Percentiles rank a stretch among this genome's conserved stretches.
Evolutionary conservation across 2,797 vertebrate genomes (phyloP).

Genomic region (Enteromius thamalakanensis): DNA sequence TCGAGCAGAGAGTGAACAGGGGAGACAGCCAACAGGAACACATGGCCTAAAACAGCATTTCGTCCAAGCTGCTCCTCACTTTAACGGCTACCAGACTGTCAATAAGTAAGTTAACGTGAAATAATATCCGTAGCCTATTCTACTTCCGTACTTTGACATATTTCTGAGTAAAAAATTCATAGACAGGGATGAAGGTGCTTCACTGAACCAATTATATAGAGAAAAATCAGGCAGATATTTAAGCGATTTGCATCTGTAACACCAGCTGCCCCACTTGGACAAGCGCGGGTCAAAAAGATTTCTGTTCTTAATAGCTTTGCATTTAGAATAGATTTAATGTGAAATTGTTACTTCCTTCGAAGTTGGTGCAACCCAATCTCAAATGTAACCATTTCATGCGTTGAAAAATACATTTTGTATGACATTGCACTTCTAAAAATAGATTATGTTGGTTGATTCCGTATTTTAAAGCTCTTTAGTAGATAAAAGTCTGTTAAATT

Average conservation of each 20-base stretch:
- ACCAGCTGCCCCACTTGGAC: not conserved
- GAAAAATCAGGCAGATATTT: not conserved
- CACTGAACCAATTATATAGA: not conserved
- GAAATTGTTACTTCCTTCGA: not conserved
- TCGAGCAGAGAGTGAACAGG: conserved; percentile 22
- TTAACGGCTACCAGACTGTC: conserved; percentile 7
- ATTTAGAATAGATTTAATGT: conserved; percentile 5
- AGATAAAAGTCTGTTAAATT: conserved; percentile 1
- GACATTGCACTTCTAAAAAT: not conserved
- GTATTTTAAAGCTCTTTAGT: conserved; percentile 6
- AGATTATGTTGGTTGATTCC: not conserved
- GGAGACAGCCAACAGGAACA: conserved; percentile 31
- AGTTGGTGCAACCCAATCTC: not conserved
- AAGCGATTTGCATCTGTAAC: not conserved
- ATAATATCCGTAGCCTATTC: not conserved
- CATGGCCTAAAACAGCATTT: conserved; percentile 8
- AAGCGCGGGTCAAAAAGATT: not conserved
- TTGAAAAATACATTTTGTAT: not conserved
- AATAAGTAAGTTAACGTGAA: not conserved
- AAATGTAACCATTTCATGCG: not conserved
- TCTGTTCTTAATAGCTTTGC: not conserved
- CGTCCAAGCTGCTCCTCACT: conserved; percentile 22
- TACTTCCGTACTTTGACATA: not conserved
- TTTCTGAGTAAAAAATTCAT: not conserved
- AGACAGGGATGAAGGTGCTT: not conserved